A percentile compares a stretch with the other conserved stretches of the same genome.
phyloP scores from a whole-genome alignment of 2,113 vertebrate genomes.

The Neogale vison region DNA sequence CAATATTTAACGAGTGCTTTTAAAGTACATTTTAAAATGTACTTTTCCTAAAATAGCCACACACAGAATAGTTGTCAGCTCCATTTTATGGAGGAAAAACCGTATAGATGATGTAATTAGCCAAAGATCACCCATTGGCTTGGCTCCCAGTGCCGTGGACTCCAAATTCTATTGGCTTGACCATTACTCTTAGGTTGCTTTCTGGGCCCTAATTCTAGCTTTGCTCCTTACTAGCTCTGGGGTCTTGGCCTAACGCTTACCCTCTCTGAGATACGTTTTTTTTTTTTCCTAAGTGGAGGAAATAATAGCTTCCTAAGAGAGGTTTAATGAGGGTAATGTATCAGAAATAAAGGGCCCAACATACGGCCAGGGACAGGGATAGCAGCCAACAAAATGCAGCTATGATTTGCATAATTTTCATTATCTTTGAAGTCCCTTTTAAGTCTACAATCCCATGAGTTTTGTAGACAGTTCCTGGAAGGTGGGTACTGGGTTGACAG shows the following conservation, averaged over 20 bases:
- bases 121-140: neutral
- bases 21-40: neutral
- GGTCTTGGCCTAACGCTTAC: neutral
- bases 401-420: neutral
- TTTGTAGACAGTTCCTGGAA: neutral
- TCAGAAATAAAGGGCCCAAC: neutral
- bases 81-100: neutral
- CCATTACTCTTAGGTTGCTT: neutral
- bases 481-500: neutral
- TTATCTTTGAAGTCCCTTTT: neutral
- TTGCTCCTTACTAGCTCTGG: neutral
- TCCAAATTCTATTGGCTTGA: neutral
- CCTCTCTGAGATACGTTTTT: neutral
- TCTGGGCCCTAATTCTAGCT: neutral
- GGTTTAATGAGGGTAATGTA: neutral
- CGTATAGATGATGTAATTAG: neutral
- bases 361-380: neutral
- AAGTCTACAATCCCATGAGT: neutral
- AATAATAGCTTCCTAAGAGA: neutral
- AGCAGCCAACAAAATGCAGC: neutral
- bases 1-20: neutral
- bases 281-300: neutral
- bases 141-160: neutral
- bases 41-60: neutral
- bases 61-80: neutral